phyloP scores from a whole-genome alignment of 2,113 vertebrate genomes.

The Peromyscus leucopus region DNA sequence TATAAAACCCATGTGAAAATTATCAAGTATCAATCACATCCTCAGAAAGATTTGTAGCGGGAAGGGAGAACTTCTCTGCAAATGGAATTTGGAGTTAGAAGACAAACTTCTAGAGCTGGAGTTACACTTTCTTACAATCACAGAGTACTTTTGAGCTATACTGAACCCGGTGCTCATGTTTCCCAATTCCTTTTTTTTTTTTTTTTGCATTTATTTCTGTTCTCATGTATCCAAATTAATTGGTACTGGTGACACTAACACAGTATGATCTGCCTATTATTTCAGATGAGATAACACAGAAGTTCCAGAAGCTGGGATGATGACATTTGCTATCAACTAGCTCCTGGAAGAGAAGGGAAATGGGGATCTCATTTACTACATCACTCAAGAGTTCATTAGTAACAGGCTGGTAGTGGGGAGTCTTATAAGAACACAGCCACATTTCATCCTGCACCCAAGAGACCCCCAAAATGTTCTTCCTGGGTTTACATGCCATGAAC shows the following conservation, averaged over 20 bases:
- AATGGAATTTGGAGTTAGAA: not conserved
- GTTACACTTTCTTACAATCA: not conserved
- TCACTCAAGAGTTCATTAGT: not conserved
- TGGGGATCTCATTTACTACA: no score
- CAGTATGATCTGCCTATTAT: not conserved
- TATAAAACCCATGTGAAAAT: not conserved
- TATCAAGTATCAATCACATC: not conserved
- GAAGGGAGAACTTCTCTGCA: not conserved
- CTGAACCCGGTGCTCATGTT: not conserved
- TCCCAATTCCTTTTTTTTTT: not conserved
- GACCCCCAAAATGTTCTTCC: not conserved
- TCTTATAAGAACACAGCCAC: not conserved
- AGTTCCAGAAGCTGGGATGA: not conserved
- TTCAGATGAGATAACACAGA: not conserved
- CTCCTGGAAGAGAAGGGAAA: not conserved
- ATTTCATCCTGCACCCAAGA: not conserved
- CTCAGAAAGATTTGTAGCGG: not conserved
- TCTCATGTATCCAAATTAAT: constrained; percentile 23
- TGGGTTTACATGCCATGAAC: not conserved
- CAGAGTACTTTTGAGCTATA: not conserved
- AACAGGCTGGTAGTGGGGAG: not conserved
- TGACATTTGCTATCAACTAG: not conserved
- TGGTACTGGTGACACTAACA: not conserved
- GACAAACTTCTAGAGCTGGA: not conserved
- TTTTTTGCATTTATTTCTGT: not conserved